Evolutionary conservation across 2,888 invertebrate species (phyloP).

Genomic region (Parascotia fuliginaria): DNA sequence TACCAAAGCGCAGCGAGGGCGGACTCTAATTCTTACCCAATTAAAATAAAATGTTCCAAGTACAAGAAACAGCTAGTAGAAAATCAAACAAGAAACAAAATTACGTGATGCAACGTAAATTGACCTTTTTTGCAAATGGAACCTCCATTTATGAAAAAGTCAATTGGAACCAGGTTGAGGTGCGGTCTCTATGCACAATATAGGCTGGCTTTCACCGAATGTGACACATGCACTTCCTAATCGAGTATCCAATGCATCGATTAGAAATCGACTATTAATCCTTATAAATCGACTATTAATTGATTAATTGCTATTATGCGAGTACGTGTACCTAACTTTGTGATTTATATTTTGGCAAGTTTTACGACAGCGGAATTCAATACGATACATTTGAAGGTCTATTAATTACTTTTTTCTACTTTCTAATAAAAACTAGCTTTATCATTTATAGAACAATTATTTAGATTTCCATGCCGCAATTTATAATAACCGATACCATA

Average conservation of each 20-base stretch:
- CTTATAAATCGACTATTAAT: constrained; percentile 23
- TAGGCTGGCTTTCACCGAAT: constrained; percentile 35
- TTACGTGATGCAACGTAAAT: no score
- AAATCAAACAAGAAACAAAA: no score
- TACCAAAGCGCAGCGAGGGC: no score
- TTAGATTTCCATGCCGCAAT: no score
- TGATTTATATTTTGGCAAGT: constrained; percentile 6
- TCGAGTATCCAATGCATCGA: constrained; percentile 24
- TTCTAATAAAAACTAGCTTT: not conserved
- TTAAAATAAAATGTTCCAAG: no score
- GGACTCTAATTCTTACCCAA: no score
- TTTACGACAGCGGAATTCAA: constrained; percentile 3
- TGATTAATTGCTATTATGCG: constrained; percentile 19
- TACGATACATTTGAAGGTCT: not conserved
- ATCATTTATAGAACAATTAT: no score
- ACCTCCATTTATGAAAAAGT: constrained; percentile 26
- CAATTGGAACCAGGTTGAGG: constrained; percentile 36
- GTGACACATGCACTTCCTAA: constrained; percentile 32
- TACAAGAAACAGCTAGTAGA: no score
- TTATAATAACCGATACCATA: no score
- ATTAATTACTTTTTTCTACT: not conserved
- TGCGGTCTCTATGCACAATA: constrained; percentile 5
- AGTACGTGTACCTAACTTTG: not conserved
- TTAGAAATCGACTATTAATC: constrained; percentile 37
- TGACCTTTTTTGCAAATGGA: no score